phyloP scores from a whole-genome alignment of 1,140 invertebrate genomes.

The Scaptomyza graminum region DNA sequence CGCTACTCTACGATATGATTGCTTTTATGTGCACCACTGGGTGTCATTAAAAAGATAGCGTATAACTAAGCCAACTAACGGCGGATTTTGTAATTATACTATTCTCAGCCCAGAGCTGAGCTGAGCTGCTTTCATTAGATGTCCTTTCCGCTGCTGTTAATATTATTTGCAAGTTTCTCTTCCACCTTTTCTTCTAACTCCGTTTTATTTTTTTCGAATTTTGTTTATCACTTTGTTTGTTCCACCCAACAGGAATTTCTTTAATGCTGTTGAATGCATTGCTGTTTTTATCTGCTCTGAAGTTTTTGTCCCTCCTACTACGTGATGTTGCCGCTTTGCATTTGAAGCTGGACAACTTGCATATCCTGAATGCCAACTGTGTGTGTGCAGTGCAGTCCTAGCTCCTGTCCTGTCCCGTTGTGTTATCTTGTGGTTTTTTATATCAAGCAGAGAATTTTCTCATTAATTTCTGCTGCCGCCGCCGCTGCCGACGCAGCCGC shows the following conservation, averaged over 20 bases:
- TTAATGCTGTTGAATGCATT: constrained; percentile 74
- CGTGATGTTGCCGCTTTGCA: constrained; percentile 65
- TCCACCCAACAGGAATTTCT: no score
- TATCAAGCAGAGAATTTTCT: constrained; percentile 78
- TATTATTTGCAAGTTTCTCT: constrained; percentile 41
- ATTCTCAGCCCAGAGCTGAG: constrained; percentile 1
- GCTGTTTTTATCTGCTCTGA: constrained; percentile 65
- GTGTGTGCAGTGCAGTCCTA: constrained; percentile 12
- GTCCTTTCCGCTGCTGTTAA: constrained; percentile 26
- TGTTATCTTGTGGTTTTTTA: constrained; percentile 77
- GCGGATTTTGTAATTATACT: constrained; percentile 53
- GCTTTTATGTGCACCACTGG: constrained; percentile 49
- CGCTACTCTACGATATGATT: constrained; percentile 11
- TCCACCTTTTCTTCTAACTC: neutral
- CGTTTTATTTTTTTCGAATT: constrained; percentile 42
- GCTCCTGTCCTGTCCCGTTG: constrained; percentile 36
- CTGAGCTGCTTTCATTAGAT: constrained; percentile 28
- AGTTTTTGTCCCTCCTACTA: constrained; percentile 45
- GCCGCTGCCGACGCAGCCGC: constrained; percentile 3
- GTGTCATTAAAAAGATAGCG: constrained; percentile 63
- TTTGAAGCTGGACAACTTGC: constrained; percentile 56
- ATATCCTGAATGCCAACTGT: constrained; percentile 28
- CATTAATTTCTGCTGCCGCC: constrained; percentile 71
- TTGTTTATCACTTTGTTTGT: constrained; percentile 63
- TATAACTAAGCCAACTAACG: constrained; percentile 63